phyloP scores from a whole-genome alignment of 2,888 invertebrate genomes.

The Aricia artaxerxes region DNA sequence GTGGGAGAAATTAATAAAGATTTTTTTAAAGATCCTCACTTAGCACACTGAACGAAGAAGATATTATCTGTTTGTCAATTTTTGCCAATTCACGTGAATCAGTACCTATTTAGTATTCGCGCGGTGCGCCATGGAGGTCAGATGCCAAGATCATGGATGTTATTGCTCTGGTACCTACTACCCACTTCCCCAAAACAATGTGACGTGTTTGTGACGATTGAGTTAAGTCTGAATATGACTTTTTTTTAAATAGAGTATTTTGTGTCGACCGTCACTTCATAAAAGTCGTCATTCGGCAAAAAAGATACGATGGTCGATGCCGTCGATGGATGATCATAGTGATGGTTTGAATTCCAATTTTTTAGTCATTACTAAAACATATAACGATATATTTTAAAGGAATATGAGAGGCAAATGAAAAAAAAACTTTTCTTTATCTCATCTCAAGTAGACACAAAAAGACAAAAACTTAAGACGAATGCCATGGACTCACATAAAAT shows the following conservation, averaged over 20 bases:
- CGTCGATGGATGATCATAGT: too few species aligned
- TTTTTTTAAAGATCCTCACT: too few species aligned
- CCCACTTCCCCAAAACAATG: background rate
- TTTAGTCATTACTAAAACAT: background rate
- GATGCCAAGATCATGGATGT: conserved; percentile 34
- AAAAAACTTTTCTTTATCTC: background rate
- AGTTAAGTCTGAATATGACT: background rate
- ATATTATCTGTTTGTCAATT: background rate
- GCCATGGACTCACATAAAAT: too few species aligned
- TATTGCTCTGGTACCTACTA: background rate
- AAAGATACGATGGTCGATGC: too few species aligned
- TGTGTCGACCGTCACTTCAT: too few species aligned
- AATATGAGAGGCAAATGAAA: background rate
- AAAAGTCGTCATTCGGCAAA: too few species aligned
- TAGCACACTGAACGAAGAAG: background rate
- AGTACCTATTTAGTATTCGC: conserved; percentile 34
- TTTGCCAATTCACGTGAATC: conserved; percentile 21
- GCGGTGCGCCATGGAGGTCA: conserved; percentile 37
- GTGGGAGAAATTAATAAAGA: too few species aligned
- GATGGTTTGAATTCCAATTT: too few species aligned
- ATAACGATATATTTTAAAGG: background rate
- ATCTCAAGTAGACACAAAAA: too few species aligned
- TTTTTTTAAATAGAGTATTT: too few species aligned
- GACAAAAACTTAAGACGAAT: too few species aligned
- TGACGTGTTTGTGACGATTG: background rate